Evolutionary conservation across 2,888 invertebrate genomes (phyloP).

Genomic region (Drosophila falleni): DNA sequence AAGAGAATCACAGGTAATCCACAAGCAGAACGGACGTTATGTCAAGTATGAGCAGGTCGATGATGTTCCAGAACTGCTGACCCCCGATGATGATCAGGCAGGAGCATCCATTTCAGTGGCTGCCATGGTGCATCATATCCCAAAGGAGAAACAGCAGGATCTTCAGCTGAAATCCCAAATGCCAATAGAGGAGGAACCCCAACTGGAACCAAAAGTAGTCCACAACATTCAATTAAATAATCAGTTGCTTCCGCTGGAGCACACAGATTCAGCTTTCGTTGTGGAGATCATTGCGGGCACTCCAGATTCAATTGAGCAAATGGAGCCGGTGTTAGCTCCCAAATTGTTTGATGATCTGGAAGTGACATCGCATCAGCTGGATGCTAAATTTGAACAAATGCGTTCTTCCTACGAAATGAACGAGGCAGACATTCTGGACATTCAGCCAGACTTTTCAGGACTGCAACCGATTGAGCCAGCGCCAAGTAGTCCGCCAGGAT

Average conservation of each 20-base stretch:
- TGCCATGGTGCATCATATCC: constrained; percentile 60
- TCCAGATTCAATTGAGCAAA: constrained; percentile 38
- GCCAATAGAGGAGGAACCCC: neutral
- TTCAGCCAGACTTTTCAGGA: constrained; percentile 38
- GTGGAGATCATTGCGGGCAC: constrained; percentile 71
- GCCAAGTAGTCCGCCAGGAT: constrained; percentile 65
- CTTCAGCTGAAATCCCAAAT: neutral
- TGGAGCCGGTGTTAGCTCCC: constrained; percentile 14
- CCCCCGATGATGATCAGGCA: constrained; percentile 61
- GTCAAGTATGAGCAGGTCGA: constrained; percentile 79
- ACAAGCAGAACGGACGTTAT: constrained; percentile 66
- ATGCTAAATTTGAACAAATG: constrained; percentile 69
- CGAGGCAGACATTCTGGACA: constrained; percentile 76
- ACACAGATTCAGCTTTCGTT: constrained; percentile 50
- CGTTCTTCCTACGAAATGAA: constrained; percentile 75
- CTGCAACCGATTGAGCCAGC: constrained; percentile 11
- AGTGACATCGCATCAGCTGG: constrained; percentile 35
- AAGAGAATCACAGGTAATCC: constrained; percentile 13
- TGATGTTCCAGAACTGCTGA: constrained; percentile 69
- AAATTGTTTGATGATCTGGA: constrained; percentile 63
- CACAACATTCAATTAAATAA: constrained; percentile 1
- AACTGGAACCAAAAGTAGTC: neutral
- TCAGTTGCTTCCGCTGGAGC: constrained; percentile 32
- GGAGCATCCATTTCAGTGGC: constrained; percentile 61
- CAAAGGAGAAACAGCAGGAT: neutral